These are phyloP conservation scores for Ochotona curzoniae DNA, from an alignment of 2,113 vertebrate genomes.

Conservation along the genomic window DNA sequence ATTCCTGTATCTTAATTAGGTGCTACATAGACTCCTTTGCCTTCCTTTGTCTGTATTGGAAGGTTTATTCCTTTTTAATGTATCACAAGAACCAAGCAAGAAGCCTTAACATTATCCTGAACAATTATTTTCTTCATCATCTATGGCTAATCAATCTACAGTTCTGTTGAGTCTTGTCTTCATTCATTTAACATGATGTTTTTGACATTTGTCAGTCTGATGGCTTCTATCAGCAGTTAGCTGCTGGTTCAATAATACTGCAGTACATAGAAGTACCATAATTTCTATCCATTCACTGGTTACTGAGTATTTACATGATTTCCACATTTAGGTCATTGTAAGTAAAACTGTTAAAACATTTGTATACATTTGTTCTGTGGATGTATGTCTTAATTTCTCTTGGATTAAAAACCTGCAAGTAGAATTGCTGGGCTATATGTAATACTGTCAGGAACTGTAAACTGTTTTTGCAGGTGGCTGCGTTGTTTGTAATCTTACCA, in stretches of 20 bases:
- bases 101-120: background rate
- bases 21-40: background rate
- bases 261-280: background rate
- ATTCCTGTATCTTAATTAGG: background rate
- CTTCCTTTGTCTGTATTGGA: background rate
- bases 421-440: background rate
- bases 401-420: background rate
- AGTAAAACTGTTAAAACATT: slow-evolving; percentile 13
- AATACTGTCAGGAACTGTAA: background rate
- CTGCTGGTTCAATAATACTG: background rate
- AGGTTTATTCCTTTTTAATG: slow-evolving; percentile 13
- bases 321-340: background rate
- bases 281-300: background rate
- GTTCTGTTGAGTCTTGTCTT: background rate
- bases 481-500: background rate
- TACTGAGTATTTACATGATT: background rate
- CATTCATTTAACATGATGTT: background rate
- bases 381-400: background rate
- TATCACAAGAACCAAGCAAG: background rate
- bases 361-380: background rate
- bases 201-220: background rate
- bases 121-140: background rate
- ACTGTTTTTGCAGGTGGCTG: background rate
- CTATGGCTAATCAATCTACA: background rate
- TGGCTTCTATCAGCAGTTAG: background rate